Evolutionary conservation across 2,797 vertebrate species (phyloP), one percentile per base, ranked within the genome.

Genomic region (Siniperca obscura): DNA sequence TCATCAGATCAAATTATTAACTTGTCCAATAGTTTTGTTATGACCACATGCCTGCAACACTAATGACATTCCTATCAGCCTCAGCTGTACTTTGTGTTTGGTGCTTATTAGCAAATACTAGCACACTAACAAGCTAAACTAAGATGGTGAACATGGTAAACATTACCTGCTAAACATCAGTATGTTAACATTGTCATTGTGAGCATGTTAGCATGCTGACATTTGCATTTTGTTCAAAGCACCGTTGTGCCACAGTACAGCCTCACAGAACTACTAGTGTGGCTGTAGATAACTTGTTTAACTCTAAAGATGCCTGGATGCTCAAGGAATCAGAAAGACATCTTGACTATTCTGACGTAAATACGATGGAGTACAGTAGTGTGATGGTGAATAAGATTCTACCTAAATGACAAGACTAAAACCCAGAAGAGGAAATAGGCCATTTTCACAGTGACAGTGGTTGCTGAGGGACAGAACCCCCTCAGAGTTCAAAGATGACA

Each of bases 401-500:
- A 27, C 74, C 34, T 70, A 25, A 40, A 3, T 79, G 70, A 80
- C 75, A 80, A 80, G 50, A 68, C 19, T 50, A 44, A 71, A 76
- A 76, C 36, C 48, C 34, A 2, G 3, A n/a, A 78, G 27, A 79
- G 65, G 66, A 81, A 84, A 81, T 69, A 52, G 60, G 69, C 11
- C 30, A 66, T 71, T 57, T 83, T 82, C 88, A 81, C 62, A 81
- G 44, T 72, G 61, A 76, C 81, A 74, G 74, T 79, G 91, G 86
- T 87, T 91, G 82, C 90, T 92, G 85, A 91, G 89, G 55, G 62
- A 72, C 44, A 56, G 65, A 88, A 88, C 76, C 40, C 86, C 78
- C 86, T 77, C 87, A 88, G 84, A 90, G 92, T 92, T 94, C 92
- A 94, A 94, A 95, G 92, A 95, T 94, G 92, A 93, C 91, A 91